Base-by-base conservation (phyloP, 2,888 invertebrate genomes). In the Zaprionus bogoriensis region DNA sequence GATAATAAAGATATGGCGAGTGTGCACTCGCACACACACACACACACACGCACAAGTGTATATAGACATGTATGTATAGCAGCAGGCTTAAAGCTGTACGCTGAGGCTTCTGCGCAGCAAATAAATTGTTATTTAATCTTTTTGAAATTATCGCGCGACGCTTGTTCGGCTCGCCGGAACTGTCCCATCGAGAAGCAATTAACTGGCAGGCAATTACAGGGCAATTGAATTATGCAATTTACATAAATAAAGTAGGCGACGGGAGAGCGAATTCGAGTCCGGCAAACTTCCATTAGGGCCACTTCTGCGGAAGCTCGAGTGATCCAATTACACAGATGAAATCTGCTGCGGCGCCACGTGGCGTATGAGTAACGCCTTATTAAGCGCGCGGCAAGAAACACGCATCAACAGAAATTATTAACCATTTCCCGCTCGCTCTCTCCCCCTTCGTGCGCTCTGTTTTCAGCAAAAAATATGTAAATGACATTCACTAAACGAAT, bases 401-500 rank as follows among this genome's bases (percentile, higher is more conserved):
- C 53, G 44, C 54, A 77, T 64, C 10, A 12, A 23, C 12, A 12
- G 17, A 25, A 50, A 52, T 59, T 71, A 44, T 48, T 48, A 42
- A 38, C 27, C 50, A 63, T 72, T 47, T 46, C 27, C 19, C 38
- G 4, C n/a, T 7, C 10, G 25, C 27, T 19, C 30, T 41, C 32
- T 50, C 25, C 17, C 17, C 27, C 17, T 25, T 25, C 20, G 23
- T 19, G 41, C 30, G 53, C 2, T 30, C 9, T 14, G 9, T 17
- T 52, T 36, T 4, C 25, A 20, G 9, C 12, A 47, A 7, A 57
- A 50, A 50, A 59, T 53, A 70, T 67, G 70, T 66, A 64, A 74
- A 74, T 77, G 59, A 74, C 71, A 68, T 81, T 66, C 39, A 47
- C 74, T 80, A 87, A 82, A 87, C 79, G 81, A 85, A 85, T 82